phyloP scores from a whole-genome alignment of 2,113 vertebrate genomes.

The Columba janthina region DNA sequence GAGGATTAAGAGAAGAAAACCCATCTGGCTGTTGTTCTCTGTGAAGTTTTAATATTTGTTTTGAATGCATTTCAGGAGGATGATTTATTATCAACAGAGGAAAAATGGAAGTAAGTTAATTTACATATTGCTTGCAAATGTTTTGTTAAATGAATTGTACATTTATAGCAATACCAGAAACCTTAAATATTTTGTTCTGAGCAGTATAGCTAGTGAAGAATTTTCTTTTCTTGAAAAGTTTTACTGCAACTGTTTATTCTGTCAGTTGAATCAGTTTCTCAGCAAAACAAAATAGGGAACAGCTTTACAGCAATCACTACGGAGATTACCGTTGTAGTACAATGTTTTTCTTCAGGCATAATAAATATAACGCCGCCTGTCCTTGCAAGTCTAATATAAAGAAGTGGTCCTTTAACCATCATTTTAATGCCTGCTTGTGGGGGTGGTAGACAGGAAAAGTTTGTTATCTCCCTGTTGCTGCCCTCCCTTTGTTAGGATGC shows the following conservation, averaged over 20 bases:
- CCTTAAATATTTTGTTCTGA: not conserved
- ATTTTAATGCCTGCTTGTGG: not conserved
- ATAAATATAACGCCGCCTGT: not conserved
- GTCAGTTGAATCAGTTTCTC: not conserved
- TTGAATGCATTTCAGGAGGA: conserved; percentile 10
- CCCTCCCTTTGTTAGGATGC: not conserved
- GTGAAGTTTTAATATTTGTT: not conserved
- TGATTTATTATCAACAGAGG: not conserved
- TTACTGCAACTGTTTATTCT: not conserved
- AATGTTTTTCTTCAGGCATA: not conserved
- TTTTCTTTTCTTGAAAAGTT: not conserved
- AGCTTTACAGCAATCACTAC: not conserved
- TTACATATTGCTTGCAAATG: not conserved
- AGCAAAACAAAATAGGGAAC: not conserved
- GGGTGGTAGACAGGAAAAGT: not conserved
- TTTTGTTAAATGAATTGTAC: not conserved
- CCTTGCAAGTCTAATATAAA: not conserved
- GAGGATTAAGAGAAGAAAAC: not conserved
- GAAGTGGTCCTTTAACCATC: not conserved
- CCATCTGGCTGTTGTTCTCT: not conserved
- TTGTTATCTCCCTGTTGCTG: rapidly evolving
- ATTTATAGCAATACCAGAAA: not conserved
- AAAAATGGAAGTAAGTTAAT: not conserved
- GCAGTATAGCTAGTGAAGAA: not conserved
- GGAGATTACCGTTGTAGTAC: not conserved